Percentiles rank a stretch among this genome's conserved stretches.
Evolutionary conservation across 2,113 vertebrate species (phyloP).

Genomic region (Rhinolophus sinicus): DNA sequence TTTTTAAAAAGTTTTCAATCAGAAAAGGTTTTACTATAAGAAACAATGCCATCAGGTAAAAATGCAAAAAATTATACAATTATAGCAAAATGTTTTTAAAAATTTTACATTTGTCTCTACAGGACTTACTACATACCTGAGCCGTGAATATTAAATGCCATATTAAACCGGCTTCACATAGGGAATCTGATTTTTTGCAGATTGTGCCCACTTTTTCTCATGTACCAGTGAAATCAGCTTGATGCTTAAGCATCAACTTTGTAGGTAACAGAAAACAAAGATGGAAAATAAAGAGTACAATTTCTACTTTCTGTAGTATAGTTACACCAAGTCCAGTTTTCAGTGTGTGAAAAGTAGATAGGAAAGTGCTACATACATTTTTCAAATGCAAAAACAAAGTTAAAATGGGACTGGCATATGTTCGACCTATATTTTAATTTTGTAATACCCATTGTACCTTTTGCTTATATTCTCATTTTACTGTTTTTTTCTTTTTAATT

Average conservation of each 20-base stretch:
- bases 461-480: slow-evolving; percentile 57
- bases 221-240: slow-evolving; percentile 75
- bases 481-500: neutral
- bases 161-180: slow-evolving; percentile 74
- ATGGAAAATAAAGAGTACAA: slow-evolving; percentile 72
- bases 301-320: slow-evolving; percentile 73
- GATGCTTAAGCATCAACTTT: slow-evolving; percentile 51
- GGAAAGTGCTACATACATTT: slow-evolving; percentile 60
- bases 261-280: slow-evolving; percentile 44
- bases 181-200: slow-evolving; percentile 76
- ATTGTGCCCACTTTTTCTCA: slow-evolving; percentile 74
- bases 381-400: slow-evolving; percentile 73
- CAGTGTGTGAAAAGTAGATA: slow-evolving; percentile 66
- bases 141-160: slow-evolving; percentile 87
- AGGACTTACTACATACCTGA: slow-evolving; percentile 96
- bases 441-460: slow-evolving; percentile 78
- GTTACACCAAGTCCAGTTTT: slow-evolving; percentile 55
- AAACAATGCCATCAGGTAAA: slow-evolving; percentile 90
- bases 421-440: slow-evolving; percentile 48
- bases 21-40: slow-evolving; percentile 85
- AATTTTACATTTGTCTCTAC: slow-evolving; percentile 88
- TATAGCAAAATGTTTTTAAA: slow-evolving; percentile 97
- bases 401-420: slow-evolving; percentile 59
- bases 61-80: slow-evolving; percentile 95
- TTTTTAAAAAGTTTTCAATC: slow-evolving; percentile 77